Evolutionary conservation across 2,888 invertebrate species (phyloP), one percentile per base, ranked within the genome.

Genomic region (Podotricha telesiphe): DNA sequence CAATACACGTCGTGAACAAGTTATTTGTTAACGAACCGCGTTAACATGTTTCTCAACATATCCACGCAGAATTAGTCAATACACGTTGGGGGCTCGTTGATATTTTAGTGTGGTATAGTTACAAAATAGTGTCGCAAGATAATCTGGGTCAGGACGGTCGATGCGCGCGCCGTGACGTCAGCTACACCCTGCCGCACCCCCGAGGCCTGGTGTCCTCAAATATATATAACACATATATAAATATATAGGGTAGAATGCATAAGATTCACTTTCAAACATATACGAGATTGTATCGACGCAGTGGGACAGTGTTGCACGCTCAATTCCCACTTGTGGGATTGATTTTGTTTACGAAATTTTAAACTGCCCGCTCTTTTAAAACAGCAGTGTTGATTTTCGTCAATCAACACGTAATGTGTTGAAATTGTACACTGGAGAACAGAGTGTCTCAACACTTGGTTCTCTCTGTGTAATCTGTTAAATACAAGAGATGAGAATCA

Each of bases 131-230:
- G 86, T 90, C 87, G 89, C 86, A 89, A 89, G 73, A 19, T 22
- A 75, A 91, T 83, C 82, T 92, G 78, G 92, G 92, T 92, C 91
- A 91, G 53, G 56, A 42, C 58, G 58, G 58, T 53, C 66, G 71
- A 19, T 84, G 88, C 90, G 91, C 88, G 86, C 91, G 91, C 89
- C 82, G 78, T 85, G 86, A 91, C 91, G 91, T 91, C 89, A 90
- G 78, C 34, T 71, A 75, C 80, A 80, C 85, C 78, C 79, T 62
- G 74, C 80, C 80, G 80, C 82, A 84, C 85, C 86, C 85, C 84
- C 77, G 73, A 73, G 77, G 81, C 83, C 84, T 83, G 76, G 82
- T 88, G 82, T 89, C 88, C 89, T 89, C 86, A 76, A 74, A 79
- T 79, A 58, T 51, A 58, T 48, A 40, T 62, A 65, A 50, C 40